These are phyloP conservation scores for Metallyticus violacea DNA, from an alignment of 2,888 invertebrate species.

Conservation along the genomic window DNA sequence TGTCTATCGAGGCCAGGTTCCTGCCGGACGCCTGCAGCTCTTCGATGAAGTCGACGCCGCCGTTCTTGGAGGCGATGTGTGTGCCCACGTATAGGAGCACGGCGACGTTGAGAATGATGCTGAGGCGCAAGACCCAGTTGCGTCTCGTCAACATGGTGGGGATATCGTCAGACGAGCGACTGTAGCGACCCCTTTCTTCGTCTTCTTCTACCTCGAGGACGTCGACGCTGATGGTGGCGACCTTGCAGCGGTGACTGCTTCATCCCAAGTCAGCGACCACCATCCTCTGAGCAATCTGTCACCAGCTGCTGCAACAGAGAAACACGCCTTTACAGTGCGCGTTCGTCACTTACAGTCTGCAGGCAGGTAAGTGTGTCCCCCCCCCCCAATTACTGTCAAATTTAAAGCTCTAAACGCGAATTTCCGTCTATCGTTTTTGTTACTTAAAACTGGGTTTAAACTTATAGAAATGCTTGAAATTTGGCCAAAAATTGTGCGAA, in stretches of 20 bases:
- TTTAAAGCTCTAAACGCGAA: too few relatives aligned
- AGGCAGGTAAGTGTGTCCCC: too few relatives aligned
- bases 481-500: too few relatives aligned
- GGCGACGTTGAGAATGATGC: conserved; percentile 70
- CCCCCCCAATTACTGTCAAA: too few relatives aligned
- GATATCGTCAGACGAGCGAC: neutral
- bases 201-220: conserved; percentile 14
- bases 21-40: conserved; percentile 48
- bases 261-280: conserved; percentile 4
- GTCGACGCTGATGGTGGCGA: conserved; percentile 17
- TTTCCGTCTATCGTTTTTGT: too few relatives aligned
- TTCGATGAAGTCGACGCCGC: conserved; percentile 38
- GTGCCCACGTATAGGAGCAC: conserved; percentile 69
- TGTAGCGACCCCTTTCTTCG: neutral
- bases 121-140: conserved; percentile 70
- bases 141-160: conserved; percentile 52
- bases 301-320: neutral
- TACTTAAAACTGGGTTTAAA: too few relatives aligned
- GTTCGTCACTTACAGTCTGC: too few relatives aligned
- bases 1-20: conserved; percentile 46
- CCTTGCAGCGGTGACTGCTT: conserved; percentile 11
- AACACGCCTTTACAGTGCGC: too few relatives aligned
- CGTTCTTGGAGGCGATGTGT: conserved; percentile 50
- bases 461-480: too few relatives aligned
- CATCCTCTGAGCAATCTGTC: neutral